phyloP scores from a whole-genome alignment of 2,113 vertebrate genomes.

The Apaloderma vittatum region DNA sequence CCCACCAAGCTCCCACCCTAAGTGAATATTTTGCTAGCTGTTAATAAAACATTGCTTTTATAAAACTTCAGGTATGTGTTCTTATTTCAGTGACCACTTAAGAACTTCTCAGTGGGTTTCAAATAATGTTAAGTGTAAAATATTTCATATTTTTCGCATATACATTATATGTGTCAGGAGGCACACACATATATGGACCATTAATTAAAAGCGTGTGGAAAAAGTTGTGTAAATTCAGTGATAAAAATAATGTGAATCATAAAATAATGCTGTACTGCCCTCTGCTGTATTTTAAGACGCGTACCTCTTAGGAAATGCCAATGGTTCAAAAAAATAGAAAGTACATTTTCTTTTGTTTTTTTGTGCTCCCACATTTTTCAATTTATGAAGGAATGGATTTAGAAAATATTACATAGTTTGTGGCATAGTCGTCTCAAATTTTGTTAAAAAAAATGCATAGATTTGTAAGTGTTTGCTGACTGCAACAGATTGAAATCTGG shows the following conservation, averaged over 20 bases:
- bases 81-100: not conserved
- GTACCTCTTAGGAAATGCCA: not conserved
- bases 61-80: not conserved
- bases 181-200: not conserved
- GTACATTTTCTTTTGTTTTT: not conserved
- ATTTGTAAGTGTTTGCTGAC: not conserved
- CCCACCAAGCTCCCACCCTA: not conserved
- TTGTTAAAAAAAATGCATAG: not conserved
- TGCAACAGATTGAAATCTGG: not conserved
- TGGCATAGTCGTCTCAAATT: not conserved
- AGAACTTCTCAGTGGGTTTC: not conserved
- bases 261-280: slow-evolving; percentile 54
- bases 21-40: not conserved
- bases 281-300: slow-evolving; percentile 34
- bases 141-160: not conserved
- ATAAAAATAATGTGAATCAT: not conserved
- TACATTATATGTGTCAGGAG: not conserved
- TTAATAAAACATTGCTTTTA: not conserved
- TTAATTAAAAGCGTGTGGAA: not conserved
- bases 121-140: not conserved
- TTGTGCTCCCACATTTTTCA: not conserved
- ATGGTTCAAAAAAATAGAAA: not conserved
- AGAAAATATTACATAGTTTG: not conserved
- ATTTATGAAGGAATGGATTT: not conserved
- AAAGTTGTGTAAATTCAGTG: not conserved